Evolutionary conservation across 2,888 invertebrate genomes (phyloP).

Genomic region (Ferdinandea cuprea): DNA sequence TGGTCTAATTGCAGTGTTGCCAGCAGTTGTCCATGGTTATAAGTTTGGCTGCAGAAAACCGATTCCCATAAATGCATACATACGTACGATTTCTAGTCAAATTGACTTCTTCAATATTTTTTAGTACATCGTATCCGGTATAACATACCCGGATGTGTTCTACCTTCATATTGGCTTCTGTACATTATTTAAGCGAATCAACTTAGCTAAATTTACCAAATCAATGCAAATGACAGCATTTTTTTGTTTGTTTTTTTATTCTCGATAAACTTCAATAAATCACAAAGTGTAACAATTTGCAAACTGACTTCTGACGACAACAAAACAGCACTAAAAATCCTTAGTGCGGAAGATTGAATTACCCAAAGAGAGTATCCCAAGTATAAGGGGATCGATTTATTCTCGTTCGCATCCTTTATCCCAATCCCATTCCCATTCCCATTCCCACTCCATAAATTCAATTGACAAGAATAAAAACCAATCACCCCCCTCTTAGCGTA

Average conservation of each 20-base stretch:
- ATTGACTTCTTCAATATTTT: too few species aligned
- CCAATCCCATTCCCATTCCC: slow-evolving; percentile 24
- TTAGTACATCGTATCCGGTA: background rate
- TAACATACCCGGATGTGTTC: background rate
- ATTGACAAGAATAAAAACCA: slow-evolving; percentile 65
- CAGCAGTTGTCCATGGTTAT: too few species aligned
- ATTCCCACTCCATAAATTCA: slow-evolving; percentile 30
- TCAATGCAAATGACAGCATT: background rate
- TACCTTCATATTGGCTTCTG: background rate
- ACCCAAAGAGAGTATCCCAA: background rate
- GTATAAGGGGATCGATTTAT: slow-evolving; percentile 48
- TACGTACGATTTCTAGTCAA: too few species aligned
- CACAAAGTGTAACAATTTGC: slow-evolving; percentile 58
- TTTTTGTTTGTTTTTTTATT: background rate
- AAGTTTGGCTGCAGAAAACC: too few species aligned
- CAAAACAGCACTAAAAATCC: slow-evolving; percentile 62
- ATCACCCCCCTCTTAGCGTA: slow-evolving; percentile 44
- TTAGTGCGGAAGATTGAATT: slow-evolving; percentile 69
- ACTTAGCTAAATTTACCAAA: background rate
- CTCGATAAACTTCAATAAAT: slow-evolving; percentile 47
- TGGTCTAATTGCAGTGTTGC: too few species aligned
- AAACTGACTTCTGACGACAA: slow-evolving; percentile 46
- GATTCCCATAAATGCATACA: too few species aligned
- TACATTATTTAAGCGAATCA: background rate
- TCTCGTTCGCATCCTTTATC: slow-evolving; percentile 26